Conservation (phyloP, 2,888 invertebrate species). For the Ophion ellenae region DNA sequence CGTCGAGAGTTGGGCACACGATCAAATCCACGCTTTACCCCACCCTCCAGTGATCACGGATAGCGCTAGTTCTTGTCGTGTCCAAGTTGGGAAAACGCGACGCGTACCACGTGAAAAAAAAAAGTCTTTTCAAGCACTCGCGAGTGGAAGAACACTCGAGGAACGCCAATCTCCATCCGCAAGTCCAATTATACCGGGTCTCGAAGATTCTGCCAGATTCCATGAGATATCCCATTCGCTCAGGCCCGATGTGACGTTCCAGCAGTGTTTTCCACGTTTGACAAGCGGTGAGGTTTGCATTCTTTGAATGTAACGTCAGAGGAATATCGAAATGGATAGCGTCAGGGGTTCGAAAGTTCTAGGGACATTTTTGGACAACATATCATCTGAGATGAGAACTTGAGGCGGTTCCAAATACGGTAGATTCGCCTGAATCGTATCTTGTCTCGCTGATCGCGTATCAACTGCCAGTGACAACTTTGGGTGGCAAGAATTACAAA, state of each 20-base stretch:
- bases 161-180: slow-evolving; percentile 20
- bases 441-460: background rate
- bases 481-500: too few species aligned
- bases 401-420: background rate
- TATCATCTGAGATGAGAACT: background rate
- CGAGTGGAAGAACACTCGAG: slow-evolving; percentile 18
- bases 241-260: background rate
- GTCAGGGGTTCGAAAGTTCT: background rate
- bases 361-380: background rate
- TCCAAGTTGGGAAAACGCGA: slow-evolving; percentile 38
- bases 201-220: slow-evolving; percentile 5
- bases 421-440: background rate
- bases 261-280: background rate
- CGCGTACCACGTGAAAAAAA: slow-evolving; percentile 32
- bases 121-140: slow-evolving; percentile 24
- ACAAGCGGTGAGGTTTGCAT: background rate
- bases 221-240: background rate
- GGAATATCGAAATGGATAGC: background rate
- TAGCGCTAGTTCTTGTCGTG: slow-evolving; percentile 10
- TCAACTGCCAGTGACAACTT: background rate
- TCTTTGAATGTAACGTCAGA: background rate
- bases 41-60: slow-evolving; percentile 19
- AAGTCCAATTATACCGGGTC: slow-evolving; percentile 44
- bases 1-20: slow-evolving; percentile 16
- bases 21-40: slow-evolving; percentile 4